Base-by-base conservation (phyloP, 2,797 vertebrate species). In the Acanthurus lineatus region DNA sequence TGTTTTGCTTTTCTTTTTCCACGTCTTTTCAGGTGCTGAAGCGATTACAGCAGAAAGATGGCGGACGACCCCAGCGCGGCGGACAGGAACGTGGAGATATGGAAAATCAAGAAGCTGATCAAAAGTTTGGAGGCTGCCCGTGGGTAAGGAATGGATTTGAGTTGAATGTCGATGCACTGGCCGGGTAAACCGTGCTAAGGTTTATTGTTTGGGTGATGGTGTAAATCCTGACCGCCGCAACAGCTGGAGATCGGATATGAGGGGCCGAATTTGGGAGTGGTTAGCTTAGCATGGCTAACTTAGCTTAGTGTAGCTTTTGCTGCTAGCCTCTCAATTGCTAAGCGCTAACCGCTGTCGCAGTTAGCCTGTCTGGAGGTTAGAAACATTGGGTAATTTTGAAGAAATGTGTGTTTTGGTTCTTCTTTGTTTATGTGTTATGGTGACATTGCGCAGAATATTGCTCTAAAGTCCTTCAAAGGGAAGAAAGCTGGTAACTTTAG, bases 81-180 rank as follows among this genome's bases (percentile, higher is more conserved):
- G 93, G 98, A 99, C 93, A 97, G 98, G 95, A 99, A 99, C 96
- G 97, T 99, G 97, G 97, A 99, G 94, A 99, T 99, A 92, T 99
- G 98, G 98, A 99, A 99, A 95, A 99, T 99, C 95, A 99, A 99
- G 96, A 99, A 99, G 94, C 97, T 99, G 93, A 99, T 99, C 87
- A 98, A 98, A 95, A 99, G 97, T 96, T 96, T 99, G 92, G 97
- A 99, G 93, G 97, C 97, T 84, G 97, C 98, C 84, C 96, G 97
- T 76, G 98, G 97, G 98, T 99, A 94, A 94, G 97, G 48, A 61
- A 58, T 56, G 5, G 2, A 8, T 61, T 47, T 48, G 5, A 47
- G 22, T 2, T 4, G 28, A 5, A 20, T 71, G 40, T 62, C 14
- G 17, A 65, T 47, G 1, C 4, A 0, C 4, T 20, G 45, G 10